Evolutionary conservation across 2,888 invertebrate genomes (phyloP).

Genomic region (Archips crataeganus): DNA sequence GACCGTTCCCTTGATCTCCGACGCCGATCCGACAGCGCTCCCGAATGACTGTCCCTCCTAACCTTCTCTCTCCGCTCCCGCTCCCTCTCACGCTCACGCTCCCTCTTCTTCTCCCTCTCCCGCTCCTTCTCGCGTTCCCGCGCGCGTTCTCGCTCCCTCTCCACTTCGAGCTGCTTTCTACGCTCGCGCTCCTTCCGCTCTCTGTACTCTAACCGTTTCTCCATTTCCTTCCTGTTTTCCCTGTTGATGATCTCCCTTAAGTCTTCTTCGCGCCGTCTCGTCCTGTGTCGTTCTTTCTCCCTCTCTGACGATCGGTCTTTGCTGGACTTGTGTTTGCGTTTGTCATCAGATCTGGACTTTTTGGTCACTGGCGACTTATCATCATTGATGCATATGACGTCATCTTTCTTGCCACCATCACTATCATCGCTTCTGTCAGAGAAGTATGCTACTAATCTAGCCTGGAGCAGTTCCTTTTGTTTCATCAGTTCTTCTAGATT

Average conservation of each 20-base stretch:
- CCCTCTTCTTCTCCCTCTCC: slow-evolving; percentile 52
- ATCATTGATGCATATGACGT: slow-evolving; percentile 70
- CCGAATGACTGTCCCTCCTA: slow-evolving; percentile 46
- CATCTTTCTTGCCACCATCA: slow-evolving; percentile 61
- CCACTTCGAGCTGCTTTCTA: slow-evolving; percentile 59
- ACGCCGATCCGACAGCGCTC: slow-evolving; percentile 42
- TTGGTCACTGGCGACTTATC: slow-evolving; percentile 78
- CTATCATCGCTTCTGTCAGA: slow-evolving; percentile 88
- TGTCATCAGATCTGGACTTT: slow-evolving; percentile 67
- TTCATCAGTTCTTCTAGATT: slow-evolving; percentile 96
- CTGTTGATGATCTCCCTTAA: slow-evolving; percentile 73
- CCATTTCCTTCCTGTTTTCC: slow-evolving; percentile 65
- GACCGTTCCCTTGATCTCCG: slow-evolving; percentile 49
- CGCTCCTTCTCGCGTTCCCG: slow-evolving; percentile 52
- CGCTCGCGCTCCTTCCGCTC: slow-evolving; percentile 65
- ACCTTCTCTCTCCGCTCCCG: slow-evolving; percentile 46
- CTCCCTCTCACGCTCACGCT: slow-evolving; percentile 59
- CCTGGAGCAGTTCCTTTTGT: slow-evolving; percentile 94
- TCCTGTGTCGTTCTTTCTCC: slow-evolving; percentile 59
- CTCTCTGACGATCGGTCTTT: slow-evolving; percentile 65
- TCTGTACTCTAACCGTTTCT: slow-evolving; percentile 70
- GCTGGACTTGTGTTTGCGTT: slow-evolving; percentile 67
- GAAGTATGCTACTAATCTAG: slow-evolving; percentile 90
- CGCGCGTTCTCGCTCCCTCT: slow-evolving; percentile 56
- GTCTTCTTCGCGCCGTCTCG: slow-evolving; percentile 72